Evolutionary conservation across 92 coral and sea anemone species (phyloP).

Genomic region (Parazoanthus swiftii): DNA sequence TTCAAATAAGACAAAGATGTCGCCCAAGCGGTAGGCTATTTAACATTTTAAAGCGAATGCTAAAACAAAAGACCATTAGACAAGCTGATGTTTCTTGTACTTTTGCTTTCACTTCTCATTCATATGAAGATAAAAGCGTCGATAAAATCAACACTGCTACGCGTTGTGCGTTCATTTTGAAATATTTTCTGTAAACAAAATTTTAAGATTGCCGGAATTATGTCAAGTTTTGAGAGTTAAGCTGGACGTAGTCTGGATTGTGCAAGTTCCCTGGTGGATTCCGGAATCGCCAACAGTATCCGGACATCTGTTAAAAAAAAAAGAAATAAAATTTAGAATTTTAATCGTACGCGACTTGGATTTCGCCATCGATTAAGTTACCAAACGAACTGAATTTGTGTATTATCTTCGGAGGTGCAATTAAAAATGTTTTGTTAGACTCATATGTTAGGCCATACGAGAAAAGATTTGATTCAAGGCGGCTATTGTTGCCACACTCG

Average conservation of each 20-base stretch:
- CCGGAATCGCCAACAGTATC: constrained; percentile 25
- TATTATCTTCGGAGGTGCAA: constrained; percentile 36
- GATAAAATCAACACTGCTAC: background rate
- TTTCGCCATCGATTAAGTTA: constrained; percentile 6
- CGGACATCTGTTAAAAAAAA: background rate
- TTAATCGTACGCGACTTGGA: background rate
- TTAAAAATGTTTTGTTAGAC: constrained; percentile 46
- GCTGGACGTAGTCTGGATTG: constrained; percentile 13
- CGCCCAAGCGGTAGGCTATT: background rate
- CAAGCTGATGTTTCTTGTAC: background rate
- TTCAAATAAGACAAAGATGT: background rate
- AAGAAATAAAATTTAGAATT: background rate
- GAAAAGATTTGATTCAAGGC: constrained; percentile 5
- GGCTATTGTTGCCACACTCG: constrained; percentile 47
- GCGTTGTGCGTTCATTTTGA: background rate
- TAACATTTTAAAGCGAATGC: background rate
- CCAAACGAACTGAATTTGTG: background rate
- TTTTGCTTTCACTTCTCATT: background rate
- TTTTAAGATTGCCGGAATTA: constrained; percentile 14
- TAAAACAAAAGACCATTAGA: background rate
- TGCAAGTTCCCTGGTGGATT: constrained; percentile 15
- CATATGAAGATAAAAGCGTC: background rate
- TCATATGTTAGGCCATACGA: constrained; percentile 43
- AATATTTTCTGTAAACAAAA: constrained; percentile 7
- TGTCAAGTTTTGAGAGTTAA: constrained; percentile 3